Evolutionary conservation across 2,113 vertebrate genomes (phyloP), one percentile per base, ranked within the genome.

Genomic region (Alethe castanea): DNA sequence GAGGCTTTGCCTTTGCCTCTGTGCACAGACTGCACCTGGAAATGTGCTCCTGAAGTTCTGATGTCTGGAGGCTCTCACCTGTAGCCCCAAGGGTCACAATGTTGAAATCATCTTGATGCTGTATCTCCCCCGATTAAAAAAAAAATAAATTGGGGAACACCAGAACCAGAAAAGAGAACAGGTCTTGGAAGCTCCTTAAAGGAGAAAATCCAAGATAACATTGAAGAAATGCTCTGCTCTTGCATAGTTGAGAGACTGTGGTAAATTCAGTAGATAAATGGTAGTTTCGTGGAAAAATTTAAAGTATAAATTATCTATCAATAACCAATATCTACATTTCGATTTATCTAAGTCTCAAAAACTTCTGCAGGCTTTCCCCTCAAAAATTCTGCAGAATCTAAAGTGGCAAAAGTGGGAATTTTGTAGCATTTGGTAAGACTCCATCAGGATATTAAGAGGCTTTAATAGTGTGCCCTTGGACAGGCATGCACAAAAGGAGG

Each of bases 401-500:
- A 13, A 62, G 29, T 2, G 6, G 38, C 9, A 61, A 17, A 92
- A 44, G 11, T 25, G 19, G 24, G 29, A 77, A 76, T 84, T 92
- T 28, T 53, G 17, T 15, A 57, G 29, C 23, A 80, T 69, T 90
- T 93, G 42, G 2, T 29, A 86, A 54, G 15, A 40, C 5, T 57
- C 16, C 5, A 9, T 56, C 8, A 74, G 12, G 61, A 42, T 61
- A 73, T 70, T 66, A 4, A 3, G 50, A 77, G 44, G 22, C 2
- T 48, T 81, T 67, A 70, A 82, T 1, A 60, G 9, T 1, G 1
- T 54, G 52, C 7, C 15, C 16, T 77, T 76, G 36, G 78, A 74
- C 5, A 44, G 23, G 12, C 15, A 64, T 0, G 0, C 24, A 79
- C 7, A 59, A 78, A 66, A 71, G 7, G 3, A 59, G 5, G 5